Base-by-base conservation (phyloP, 2,113 vertebrate species). In the Carlito syrichta region DNA sequence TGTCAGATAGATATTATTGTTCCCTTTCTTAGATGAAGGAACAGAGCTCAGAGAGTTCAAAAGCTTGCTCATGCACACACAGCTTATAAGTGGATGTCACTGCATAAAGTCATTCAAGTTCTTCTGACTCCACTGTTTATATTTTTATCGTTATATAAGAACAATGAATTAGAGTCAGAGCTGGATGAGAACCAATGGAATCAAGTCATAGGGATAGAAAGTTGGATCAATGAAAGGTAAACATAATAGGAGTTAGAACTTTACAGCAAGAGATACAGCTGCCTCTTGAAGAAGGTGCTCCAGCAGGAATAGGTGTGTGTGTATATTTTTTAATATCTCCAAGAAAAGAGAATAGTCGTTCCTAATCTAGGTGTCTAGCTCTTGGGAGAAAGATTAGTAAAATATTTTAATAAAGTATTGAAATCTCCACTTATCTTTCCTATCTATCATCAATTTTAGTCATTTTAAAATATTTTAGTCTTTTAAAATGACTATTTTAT, bases 1-100 rank as follows among this genome's bases (percentile, higher is more conserved):
- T 4, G 0, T 4, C 3, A 4, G 8, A 3, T 60, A 40, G 17
- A 12, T 38, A 38, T 48, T 30, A 48, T 32, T 30, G 48, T 43
- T 69, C 20, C 25, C 40, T 25, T 62, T 58, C 23, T 66, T 62
- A 40, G 0, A 19, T 19, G 35, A 91, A 71, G 25, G 81, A 38
- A 79, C 16, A 11, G 56, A 12, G 30, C 82, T 45, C 50, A 69
- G 60, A 35, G n/a, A 60, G 2, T 27, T 69, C 50, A 35, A 32
- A 48, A 17, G 3, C 23, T 66, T 40, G 8, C 17, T 76, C 93
- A 48, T 27, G 32, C 7, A 40, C 54, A 27, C 35, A 20, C 3
- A 40, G 35, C 16, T 19, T 52, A 2, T 48, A 52, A 77, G 11
- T n/a, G 22, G 22, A 69, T 74, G 7, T 45, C 45, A 3, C 32